Base-by-base conservation (phyloP, 2,113 vertebrate genomes). In the Cheirogaleus medius region DNA sequence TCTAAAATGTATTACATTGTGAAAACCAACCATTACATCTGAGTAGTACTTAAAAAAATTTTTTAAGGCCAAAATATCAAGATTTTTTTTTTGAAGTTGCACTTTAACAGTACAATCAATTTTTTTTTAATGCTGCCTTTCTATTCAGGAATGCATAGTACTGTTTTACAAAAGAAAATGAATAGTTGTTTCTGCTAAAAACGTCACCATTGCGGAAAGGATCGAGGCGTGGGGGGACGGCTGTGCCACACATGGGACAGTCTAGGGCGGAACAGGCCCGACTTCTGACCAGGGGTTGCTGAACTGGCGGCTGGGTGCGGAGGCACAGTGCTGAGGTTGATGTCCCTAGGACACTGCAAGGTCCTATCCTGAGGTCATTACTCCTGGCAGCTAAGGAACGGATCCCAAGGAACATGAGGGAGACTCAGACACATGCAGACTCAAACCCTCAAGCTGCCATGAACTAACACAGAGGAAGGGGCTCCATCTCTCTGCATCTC, bases 51-150 rank as follows among this genome's bases (percentile, higher is more conserved):
- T 71, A 77, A 44, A 60, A 32, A 25, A 25, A 85, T 74, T 34
- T 5, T 63, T 37, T 84, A 84, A 89, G 68, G 71, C 37, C 39
- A 85, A 71, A 76, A 92, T 56, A 85, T 49, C 27, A 92, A 80
- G 39, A 37, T 78, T 64, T 6, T 58, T 82, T 34, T 63, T 39
- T 47, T 0, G 74, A 25, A 34, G 17, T 63, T 20, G 49, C 21
- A 80, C 56, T 49, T 37, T 29, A 73, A 71, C 7, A 47, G 5
- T n/a, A 18, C 18, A 49, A 14, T 32, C 3, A 3, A 25, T 42
- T 80, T 54, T 52, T 44, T 47, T 49, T 39, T 4, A 37, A 82
- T 58, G 63, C 18, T 58, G 10, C 34, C 27, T 56, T 37, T 80
- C 69, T 42, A 23, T 27, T 12, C 15, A 73, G 54, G 58, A 64